Conservation (phyloP, 2,888 invertebrate genomes). For the Ommatoiulus sabulosus region DNA sequence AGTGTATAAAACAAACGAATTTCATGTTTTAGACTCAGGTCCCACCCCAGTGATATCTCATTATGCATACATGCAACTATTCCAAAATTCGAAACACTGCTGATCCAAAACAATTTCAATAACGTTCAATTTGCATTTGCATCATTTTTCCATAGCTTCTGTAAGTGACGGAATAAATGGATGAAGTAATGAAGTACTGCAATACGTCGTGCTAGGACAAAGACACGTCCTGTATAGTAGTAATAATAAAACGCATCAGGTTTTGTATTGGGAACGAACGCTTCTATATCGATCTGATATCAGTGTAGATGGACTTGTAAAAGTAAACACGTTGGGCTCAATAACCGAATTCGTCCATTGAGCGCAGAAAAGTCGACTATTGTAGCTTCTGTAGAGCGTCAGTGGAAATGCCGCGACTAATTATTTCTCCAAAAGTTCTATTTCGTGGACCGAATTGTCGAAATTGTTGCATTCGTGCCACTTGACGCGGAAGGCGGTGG, state of each 20-base stretch:
- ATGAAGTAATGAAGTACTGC: not conserved
- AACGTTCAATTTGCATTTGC: too few relatives aligned
- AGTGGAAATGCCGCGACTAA: not conserved
- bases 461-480: not conserved
- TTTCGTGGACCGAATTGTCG: not conserved
- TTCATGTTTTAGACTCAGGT: too few relatives aligned
- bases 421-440: not conserved
- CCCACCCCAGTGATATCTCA: too few relatives aligned
- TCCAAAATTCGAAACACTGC: too few relatives aligned
- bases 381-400: not conserved
- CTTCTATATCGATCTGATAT: constrained; percentile 29
- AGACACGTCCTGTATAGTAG: not conserved
- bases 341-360: not conserved
- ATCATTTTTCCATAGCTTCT: too few relatives aligned
- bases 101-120: too few relatives aligned
- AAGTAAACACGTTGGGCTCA: constrained; percentile 35
- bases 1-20: too few relatives aligned
- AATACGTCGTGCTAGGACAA: not conserved
- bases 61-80: too few relatives aligned
- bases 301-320: constrained; percentile 38
- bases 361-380: not conserved
- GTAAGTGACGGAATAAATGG: not conserved
- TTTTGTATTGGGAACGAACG: not conserved
- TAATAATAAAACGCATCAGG: constrained; percentile 12
- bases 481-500: not conserved